Base-by-base conservation (phyloP, 2,113 vertebrate genomes). In the Coregonus clupeaformis region DNA sequence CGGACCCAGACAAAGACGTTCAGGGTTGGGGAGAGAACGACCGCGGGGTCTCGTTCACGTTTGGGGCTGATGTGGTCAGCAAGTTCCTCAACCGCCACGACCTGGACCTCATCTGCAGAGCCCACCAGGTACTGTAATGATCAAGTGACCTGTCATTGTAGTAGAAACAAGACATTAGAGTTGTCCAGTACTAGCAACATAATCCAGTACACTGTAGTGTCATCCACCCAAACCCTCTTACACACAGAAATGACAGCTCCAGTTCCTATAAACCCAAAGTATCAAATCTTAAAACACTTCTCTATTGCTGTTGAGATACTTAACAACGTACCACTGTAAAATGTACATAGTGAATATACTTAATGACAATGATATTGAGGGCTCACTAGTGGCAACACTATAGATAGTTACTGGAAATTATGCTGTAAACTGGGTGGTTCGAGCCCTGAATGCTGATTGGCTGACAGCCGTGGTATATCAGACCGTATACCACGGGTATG, bases 41-140 rank as follows among this genome's bases (percentile, higher is more conserved):
- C 88, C 96, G 95, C 69, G 96, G 96, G 2, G 95, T 97, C 71
- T 97, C 95, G 62, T 98, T 98, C 84, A 98, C 96, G 42, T 98
- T 98, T 65, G 96, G 96, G 74, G 96, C 96, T 36, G 96, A 98
- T 68, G 96, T 98, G 80, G 96, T 98, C 92, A 98, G 96, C 94
- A 98, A 98, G 94, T 98, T 98, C 90, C 94, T 98, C 80, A 98
- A 98, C 91, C 95, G 96, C 73, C 96, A 98, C 22, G 96, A 98
- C 89, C 92, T 98, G 92, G 96, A 98, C 88, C 94, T 98, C 82
- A 98, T 98, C 91, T 98, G 96, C 90, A 93, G 96, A 92, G 96
- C 96, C 86, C 96, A 98, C 92, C 96, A 98, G 96, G 96, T 98
- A 93, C 36, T 42, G 36, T 22, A 60, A 60, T 6, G 3, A 42